A percentile compares a stretch with the other conserved stretches of the same genome.
Conservation (phyloP, 2,888 invertebrate genomes). For the Xanthia togata region DNA sequence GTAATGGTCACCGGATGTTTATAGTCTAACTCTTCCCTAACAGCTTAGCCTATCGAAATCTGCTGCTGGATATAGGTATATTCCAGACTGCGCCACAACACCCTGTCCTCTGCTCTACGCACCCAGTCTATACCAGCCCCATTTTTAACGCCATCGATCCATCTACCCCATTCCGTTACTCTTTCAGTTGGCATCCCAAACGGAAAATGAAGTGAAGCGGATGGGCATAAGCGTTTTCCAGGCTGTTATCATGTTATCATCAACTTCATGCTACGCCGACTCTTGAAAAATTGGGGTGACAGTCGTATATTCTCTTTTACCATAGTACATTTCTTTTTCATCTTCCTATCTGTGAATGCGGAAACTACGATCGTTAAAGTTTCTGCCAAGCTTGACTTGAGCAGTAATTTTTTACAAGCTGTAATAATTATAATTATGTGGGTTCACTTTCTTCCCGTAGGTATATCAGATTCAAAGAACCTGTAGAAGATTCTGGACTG, state of each 20-base stretch:
- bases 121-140: not conserved
- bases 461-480: not conserved
- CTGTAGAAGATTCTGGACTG: not conserved
- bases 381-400: not conserved
- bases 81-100: not conserved
- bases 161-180: not conserved
- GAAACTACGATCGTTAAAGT: not conserved
- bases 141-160: not conserved
- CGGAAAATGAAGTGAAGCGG: not conserved
- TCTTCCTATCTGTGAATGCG: not conserved
- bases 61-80: not conserved
- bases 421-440: not conserved
- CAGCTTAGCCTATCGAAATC: not conserved
- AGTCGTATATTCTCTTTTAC: not conserved
- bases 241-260: not conserved
- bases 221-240: not conserved
- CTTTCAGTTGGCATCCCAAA: not conserved
- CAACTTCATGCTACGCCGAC: too few species aligned
- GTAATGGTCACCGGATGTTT: slow-evolving; percentile 35
- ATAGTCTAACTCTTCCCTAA: not conserved
- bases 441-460: not conserved
- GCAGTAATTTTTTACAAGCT: not conserved
- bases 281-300: too few species aligned
- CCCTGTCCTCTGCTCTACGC: not conserved
- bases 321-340: not conserved